Evolutionary conservation across 1,140 invertebrate species (phyloP).

Genomic region (Luehdorfia chinensis): DNA sequence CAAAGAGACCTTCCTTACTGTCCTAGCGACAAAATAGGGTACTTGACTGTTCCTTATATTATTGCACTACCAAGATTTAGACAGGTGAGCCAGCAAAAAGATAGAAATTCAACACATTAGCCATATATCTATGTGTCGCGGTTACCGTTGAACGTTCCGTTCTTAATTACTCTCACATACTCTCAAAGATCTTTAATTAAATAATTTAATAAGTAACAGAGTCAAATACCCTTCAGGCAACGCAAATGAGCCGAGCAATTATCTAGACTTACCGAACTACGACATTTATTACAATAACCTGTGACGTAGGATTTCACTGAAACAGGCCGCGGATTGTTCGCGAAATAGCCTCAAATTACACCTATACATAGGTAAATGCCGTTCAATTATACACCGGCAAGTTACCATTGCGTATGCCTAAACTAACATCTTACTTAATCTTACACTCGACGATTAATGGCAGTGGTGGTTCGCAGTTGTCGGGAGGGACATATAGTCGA

Average conservation of each 20-base stretch:
- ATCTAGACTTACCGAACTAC: background rate
- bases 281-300: background rate
- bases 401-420: constrained; percentile 40
- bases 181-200: too few species aligned
- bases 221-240: too few species aligned
- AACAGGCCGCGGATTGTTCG: background rate
- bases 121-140: too few species aligned
- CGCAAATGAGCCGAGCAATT: background rate
- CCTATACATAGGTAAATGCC: background rate
- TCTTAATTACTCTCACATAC: too few species aligned
- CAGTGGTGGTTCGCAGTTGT: constrained; percentile 68
- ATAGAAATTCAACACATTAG: too few species aligned
- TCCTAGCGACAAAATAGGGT: too few species aligned
- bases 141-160: too few species aligned
- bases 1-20: too few species aligned
- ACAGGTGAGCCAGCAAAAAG: too few species aligned
- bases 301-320: background rate
- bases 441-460: constrained; percentile 61
- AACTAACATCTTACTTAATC: constrained; percentile 51
- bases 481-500: constrained; percentile 57
- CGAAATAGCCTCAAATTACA: background rate
- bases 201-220: too few species aligned
- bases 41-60: too few species aligned
- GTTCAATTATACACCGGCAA: background rate
- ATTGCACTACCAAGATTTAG: too few species aligned